phyloP scores from a whole-genome alignment of 1,140 invertebrate genomes.

The Bombus polaris region DNA sequence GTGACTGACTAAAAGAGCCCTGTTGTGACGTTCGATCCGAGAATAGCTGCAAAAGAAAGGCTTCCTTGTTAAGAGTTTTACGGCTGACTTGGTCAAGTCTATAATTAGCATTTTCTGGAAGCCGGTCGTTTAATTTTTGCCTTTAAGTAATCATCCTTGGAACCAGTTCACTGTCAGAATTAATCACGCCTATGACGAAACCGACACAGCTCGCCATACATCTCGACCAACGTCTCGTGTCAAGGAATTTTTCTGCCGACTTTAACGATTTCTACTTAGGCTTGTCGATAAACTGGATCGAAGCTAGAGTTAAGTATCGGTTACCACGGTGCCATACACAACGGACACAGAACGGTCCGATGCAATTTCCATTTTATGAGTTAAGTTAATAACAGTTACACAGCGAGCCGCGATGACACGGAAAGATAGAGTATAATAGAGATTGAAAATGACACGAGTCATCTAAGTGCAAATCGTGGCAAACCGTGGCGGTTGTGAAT shows the following conservation, averaged over 20 bases:
- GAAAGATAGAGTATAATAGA: conserved; percentile 28
- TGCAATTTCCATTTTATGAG: neutral
- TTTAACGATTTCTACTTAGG: neutral
- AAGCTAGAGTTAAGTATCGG: neutral
- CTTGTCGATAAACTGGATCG: neutral
- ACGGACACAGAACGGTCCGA: no score
- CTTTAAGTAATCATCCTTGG: neutral
- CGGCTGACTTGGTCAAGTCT: neutral
- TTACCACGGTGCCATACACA: neutral
- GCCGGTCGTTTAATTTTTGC: neutral
- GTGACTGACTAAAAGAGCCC: neutral
- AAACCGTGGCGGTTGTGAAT: neutral
- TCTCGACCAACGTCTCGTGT: no score
- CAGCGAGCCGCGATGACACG: conserved; percentile 15
- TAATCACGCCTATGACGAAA: no score
- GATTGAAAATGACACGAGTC: conserved; percentile 36
- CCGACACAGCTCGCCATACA: neutral
- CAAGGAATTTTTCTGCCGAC: neutral
- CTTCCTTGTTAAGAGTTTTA: neutral
- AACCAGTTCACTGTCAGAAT: neutral
- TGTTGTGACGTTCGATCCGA: neutral
- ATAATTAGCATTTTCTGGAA: conserved; percentile 3
- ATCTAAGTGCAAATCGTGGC: conserved; percentile 17
- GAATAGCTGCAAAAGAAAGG: neutral
- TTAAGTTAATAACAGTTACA: conserved; percentile 26